These are phyloP conservation scores for Enteromius viviparus DNA, from an alignment of 2,797 vertebrate species.

Conservation along the genomic window DNA sequence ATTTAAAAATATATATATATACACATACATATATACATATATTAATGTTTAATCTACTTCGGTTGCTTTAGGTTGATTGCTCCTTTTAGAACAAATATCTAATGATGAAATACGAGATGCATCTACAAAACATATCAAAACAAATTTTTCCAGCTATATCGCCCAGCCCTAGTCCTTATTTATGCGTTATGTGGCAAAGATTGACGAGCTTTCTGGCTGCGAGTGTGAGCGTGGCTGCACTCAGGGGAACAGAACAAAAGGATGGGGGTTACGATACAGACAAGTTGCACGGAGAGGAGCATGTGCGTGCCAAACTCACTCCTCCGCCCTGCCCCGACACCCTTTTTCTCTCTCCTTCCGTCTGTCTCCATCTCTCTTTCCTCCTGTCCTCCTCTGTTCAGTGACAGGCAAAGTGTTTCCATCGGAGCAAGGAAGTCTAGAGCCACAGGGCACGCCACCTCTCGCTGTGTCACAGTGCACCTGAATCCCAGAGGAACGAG, in stretches of 20 bases:
- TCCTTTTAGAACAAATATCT: not conserved
- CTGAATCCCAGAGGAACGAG: conserved; percentile 50
- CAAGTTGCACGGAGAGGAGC: conserved; percentile 72
- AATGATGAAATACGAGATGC: not conserved
- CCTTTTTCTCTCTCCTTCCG: conserved; percentile 68
- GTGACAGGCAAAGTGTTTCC: conserved; percentile 69
- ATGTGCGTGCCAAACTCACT: conserved; percentile 66
- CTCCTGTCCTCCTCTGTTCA: conserved; percentile 55
- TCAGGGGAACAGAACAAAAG: conserved; percentile 78
- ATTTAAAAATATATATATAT: not conserved
- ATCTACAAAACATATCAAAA: not conserved
- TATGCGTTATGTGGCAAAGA: conserved; percentile 79
- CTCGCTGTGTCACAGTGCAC: conserved; percentile 41
- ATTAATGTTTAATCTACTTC: not conserved
- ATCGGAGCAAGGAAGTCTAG: conserved; percentile 62
- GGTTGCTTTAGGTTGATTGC: not conserved
- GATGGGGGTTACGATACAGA: conserved; percentile 74
- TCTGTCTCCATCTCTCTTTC: conserved; percentile 57
- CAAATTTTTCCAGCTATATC: not conserved
- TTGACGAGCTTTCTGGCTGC: conserved; percentile 79
- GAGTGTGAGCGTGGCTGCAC: conserved; percentile 67
- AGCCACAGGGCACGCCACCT: conserved; percentile 62
- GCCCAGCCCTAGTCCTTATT: conserved; percentile 59
- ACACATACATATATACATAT: not conserved
- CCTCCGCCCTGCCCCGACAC: conserved; percentile 60